Conservation (phyloP, 2,888 invertebrate genomes). For the Baccha elongata region DNA sequence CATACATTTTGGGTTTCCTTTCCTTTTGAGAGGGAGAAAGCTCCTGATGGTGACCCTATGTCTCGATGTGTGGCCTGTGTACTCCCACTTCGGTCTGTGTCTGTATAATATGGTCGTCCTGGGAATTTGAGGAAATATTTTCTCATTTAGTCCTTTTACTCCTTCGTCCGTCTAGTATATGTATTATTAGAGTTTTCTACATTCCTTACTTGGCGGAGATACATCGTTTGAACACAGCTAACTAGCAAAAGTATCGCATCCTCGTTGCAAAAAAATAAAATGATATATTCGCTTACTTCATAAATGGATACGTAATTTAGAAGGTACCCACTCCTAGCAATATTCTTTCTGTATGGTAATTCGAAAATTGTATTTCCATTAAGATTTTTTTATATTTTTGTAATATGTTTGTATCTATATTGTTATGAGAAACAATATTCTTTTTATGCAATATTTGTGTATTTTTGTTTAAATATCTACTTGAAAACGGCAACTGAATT, state of each 20-base stretch:
- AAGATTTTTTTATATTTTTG: conserved; percentile 34
- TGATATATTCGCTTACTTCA: conserved; percentile 19
- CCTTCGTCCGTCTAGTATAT: conserved; percentile 37
- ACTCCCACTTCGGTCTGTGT: conserved; percentile 8
- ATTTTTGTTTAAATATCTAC: no score
- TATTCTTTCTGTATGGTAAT: conserved; percentile 52
- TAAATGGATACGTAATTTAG: neutral
- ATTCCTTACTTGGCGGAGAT: conserved; percentile 20
- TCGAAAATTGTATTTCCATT: conserved; percentile 63
- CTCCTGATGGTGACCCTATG: conserved; percentile 44
- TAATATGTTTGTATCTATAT: conserved; percentile 19
- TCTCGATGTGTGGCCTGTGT: conserved; percentile 22
- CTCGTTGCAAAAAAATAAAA: conserved; percentile 24
- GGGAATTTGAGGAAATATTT: conserved; percentile 69
- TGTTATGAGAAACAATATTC: conserved; percentile 43
- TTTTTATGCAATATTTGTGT: conserved; percentile 44
- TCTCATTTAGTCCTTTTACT: conserved; percentile 54
- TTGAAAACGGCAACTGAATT: no score
- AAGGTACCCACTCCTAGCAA: neutral
- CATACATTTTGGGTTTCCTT: neutral
- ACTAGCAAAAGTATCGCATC: conserved; percentile 28
- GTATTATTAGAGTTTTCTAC: neutral
- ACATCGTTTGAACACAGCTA: conserved; percentile 27
- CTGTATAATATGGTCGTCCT: conserved; percentile 36
- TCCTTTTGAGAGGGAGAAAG: no score